Conservation (phyloP, 2,113 vertebrate genomes). For the Phalacrocorax carbo region DNA sequence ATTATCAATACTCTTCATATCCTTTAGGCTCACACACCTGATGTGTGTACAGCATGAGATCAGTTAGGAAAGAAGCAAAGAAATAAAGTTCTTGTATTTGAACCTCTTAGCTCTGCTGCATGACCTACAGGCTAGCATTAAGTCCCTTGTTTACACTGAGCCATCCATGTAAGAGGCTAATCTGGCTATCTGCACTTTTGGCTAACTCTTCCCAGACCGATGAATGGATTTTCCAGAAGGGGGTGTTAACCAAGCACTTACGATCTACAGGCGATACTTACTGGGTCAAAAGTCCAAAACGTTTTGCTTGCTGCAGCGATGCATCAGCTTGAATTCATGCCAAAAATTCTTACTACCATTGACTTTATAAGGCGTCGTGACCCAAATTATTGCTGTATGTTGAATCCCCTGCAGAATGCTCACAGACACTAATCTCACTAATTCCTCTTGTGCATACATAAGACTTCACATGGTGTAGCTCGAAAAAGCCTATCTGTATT, state of each 20-base stretch:
- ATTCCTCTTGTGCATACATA: neutral
- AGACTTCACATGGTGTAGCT: neutral
- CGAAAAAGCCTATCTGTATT: neutral
- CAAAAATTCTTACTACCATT: neutral
- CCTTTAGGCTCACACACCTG: neutral
- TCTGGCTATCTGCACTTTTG: neutral
- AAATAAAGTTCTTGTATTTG: neutral
- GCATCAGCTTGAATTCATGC: neutral
- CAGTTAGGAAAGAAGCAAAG: neutral
- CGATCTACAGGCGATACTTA: neutral
- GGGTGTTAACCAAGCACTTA: neutral
- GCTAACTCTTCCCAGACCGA: neutral
- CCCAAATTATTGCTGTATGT: neutral
- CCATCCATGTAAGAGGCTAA: slow-evolving; percentile 6
- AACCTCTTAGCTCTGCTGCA: neutral
- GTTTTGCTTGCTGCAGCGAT: neutral
- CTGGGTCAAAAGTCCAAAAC: neutral
- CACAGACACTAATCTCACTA: slow-evolving; percentile 6
- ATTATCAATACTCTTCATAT: neutral
- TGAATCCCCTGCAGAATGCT: neutral
- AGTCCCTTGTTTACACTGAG: slow-evolving; percentile 30
- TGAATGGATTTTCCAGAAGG: neutral
- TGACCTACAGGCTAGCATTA: neutral
- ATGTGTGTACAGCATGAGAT: neutral
- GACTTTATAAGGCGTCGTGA: neutral